Percentiles rank a stretch among this genome's conserved stretches.
Evolutionary conservation across 1,140 invertebrate species (phyloP).

Genomic region (Oryzaephilus surinamensis): DNA sequence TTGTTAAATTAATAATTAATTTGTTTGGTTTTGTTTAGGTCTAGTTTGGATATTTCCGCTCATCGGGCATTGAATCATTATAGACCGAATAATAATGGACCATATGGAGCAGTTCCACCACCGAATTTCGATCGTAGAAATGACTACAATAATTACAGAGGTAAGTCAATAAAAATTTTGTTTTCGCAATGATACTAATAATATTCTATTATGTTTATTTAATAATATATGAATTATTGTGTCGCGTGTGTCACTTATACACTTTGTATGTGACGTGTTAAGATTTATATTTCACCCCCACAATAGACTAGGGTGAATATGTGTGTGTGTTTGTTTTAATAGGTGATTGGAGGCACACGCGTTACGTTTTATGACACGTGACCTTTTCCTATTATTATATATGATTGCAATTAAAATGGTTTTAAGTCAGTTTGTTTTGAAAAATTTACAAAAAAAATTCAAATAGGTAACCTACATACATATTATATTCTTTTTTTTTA

Average conservation of each 20-base stretch:
- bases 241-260: no score
- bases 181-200: no score
- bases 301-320: no score
- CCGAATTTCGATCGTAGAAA: constrained; percentile 8
- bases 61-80: constrained; percentile 52
- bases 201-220: no score
- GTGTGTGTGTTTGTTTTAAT: constrained; percentile 26
- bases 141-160: constrained; percentile 3
- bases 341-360: constrained; percentile 20
- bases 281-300: no score
- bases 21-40: constrained; percentile 35
- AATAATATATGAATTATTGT: no score
- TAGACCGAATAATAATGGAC: constrained; percentile 14
- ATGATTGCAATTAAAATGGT: constrained; percentile 13
- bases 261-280: no score
- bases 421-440: constrained; percentile 14
- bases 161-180: no score
- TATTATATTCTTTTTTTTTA: no score
- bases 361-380: constrained; percentile 5
- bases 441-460: no score
- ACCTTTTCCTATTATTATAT: constrained; percentile 6
- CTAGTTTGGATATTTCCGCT: constrained; percentile 50
- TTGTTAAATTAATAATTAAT: constrained; percentile 1
- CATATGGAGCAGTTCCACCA: constrained; percentile 24
- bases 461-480: no score